A percentile compares a stretch with the other conserved stretches of the same genome.
These are phyloP conservation scores for Numenius phaeopus DNA, from an alignment of 2,797 vertebrate species.

Conservation along the genomic window DNA sequence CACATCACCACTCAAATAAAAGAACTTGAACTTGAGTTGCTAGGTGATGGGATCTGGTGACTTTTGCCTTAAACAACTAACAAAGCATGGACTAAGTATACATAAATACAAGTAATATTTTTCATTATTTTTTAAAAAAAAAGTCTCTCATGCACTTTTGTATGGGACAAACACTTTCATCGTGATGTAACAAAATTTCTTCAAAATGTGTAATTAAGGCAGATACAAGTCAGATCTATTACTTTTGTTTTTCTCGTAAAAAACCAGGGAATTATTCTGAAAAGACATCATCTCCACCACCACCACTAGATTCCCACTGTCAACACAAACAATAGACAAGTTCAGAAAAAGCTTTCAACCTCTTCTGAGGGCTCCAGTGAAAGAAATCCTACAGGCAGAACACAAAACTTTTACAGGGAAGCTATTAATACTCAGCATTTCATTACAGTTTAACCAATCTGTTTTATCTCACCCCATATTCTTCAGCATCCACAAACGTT, in stretches of 20 bases:
- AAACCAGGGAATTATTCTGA: background rate
- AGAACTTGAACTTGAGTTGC: background rate
- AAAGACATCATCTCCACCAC: background rate
- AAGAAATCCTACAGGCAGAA: background rate
- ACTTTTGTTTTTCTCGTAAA: background rate
- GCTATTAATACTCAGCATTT: background rate
- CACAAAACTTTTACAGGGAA: background rate
- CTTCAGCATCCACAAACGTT: background rate
- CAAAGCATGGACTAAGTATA: background rate
- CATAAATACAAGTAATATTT: background rate
- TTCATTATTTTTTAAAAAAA: background rate
- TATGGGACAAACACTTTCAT: background rate
- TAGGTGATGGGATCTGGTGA: background rate
- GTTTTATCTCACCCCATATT: background rate
- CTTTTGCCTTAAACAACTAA: background rate
- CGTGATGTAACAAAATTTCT: background rate
- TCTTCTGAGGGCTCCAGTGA: background rate
- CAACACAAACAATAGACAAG: background rate
- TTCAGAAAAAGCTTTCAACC: background rate
- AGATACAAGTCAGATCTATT: background rate
- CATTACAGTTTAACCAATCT: background rate
- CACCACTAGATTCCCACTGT: background rate
- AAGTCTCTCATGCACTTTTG: background rate
- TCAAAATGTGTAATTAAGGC: background rate
- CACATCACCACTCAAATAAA: background rate